A percentile compares a stretch with the other conserved stretches of the same genome.
These are phyloP conservation scores for Hylyphantes graminicola DNA, from an alignment of 1,140 invertebrate genomes.

Conservation along the genomic window DNA sequence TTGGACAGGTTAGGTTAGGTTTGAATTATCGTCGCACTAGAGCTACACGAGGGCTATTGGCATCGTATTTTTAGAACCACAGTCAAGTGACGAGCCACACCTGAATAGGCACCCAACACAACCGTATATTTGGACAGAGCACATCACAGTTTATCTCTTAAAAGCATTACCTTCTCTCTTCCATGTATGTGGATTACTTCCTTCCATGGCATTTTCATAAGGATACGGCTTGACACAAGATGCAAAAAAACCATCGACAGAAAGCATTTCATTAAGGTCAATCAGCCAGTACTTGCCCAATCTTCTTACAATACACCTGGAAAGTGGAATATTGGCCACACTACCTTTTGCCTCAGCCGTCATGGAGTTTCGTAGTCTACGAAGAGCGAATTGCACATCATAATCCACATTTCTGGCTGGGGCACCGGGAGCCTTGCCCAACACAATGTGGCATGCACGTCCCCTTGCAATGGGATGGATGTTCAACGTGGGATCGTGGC, in stretches of 20 bases:
- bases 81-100: no score
- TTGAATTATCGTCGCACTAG: no score
- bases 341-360: not conserved
- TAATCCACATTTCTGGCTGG: conserved; percentile 18
- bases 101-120: no score
- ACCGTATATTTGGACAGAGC: no score
- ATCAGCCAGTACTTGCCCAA: conserved; percentile 36
- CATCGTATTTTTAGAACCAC: no score
- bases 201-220: not conserved
- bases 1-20: no score
- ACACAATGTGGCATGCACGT: conserved; percentile 36
- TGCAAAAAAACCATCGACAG: conserved; percentile 37
- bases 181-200: not conserved
- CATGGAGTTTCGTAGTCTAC: not conserved
- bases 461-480: conserved; percentile 21
- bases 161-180: no score
- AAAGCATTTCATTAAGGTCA: conserved; percentile 18
- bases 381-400: conserved; percentile 35
- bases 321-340: not conserved
- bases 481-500: not conserved
- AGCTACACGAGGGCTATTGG: no score
- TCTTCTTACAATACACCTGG: not conserved
- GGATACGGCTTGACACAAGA: conserved; percentile 20
- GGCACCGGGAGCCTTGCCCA: conserved; percentile 8
- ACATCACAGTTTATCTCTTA: no score